phyloP scores from a whole-genome alignment of 1,140 invertebrate genomes.

The Platorchestia sp. region DNA sequence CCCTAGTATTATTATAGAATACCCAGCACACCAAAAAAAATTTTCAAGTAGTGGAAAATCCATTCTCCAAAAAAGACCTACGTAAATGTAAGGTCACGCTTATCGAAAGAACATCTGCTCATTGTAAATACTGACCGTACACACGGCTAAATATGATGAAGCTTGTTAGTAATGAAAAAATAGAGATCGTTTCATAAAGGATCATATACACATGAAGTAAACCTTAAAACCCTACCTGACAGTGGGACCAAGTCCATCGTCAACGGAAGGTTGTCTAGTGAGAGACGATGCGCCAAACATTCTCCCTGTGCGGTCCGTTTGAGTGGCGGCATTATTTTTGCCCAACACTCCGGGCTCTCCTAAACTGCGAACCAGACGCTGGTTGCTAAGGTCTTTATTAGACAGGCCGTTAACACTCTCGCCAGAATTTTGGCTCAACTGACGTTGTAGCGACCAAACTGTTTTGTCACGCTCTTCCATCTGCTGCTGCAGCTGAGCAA shows the following conservation, averaged over 20 bases:
- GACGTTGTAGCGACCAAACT: slow-evolving; percentile 78
- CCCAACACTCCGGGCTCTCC: slow-evolving; percentile 69
- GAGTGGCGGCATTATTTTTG: slow-evolving; percentile 79
- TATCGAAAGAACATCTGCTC: no score
- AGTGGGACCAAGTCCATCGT: slow-evolving; percentile 66
- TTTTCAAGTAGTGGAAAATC: no score
- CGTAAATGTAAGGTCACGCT: no score
- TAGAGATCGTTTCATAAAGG: not conserved
- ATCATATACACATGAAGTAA: not conserved
- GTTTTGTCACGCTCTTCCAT: slow-evolving; percentile 81
- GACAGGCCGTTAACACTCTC: not conserved
- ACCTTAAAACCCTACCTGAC: slow-evolving; percentile 62
- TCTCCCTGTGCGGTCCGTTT: slow-evolving; percentile 75
- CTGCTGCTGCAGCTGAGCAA: slow-evolving; percentile 74
- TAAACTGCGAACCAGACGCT: slow-evolving; percentile 66
- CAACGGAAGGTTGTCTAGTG: slow-evolving; percentile 62
- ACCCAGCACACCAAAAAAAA: no score
- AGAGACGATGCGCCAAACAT: slow-evolving; percentile 56
- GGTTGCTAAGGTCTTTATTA: slow-evolving; percentile 66
- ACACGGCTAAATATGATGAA: no score
- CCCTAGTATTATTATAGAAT: no score
- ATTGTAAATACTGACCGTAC: no score
- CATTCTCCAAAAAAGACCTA: no score
- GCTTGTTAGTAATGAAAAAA: no score
- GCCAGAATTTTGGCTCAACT: slow-evolving; percentile 71